These are phyloP conservation scores for Abramis brama DNA, from an alignment of 2,113 vertebrate species.

Conservation along the genomic window DNA sequence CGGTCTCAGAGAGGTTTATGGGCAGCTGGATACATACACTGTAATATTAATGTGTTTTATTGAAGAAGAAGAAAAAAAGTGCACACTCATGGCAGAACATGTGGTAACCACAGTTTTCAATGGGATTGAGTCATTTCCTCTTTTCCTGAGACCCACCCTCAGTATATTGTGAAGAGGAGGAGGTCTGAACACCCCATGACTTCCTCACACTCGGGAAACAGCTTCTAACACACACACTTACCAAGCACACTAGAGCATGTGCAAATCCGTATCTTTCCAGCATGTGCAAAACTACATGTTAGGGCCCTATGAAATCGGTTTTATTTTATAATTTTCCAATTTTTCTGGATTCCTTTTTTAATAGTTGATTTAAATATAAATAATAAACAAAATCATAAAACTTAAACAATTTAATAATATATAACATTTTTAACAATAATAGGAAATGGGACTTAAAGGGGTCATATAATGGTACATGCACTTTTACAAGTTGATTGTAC, in stretches of 20 bases:
- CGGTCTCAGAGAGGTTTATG: neutral
- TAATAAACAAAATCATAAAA: too few species aligned
- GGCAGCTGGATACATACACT: neutral
- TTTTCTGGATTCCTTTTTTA: too few species aligned
- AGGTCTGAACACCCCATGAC: neutral
- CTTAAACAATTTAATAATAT: too few species aligned
- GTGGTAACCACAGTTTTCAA: neutral
- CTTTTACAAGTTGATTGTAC: too few species aligned
- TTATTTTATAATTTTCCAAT: too few species aligned
- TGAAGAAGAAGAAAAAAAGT: neutral
- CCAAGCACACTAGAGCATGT: neutral
- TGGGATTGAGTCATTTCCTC: conserved; percentile 33
- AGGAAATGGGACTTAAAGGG: too few species aligned
- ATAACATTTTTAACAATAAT: too few species aligned
- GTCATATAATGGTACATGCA: too few species aligned
- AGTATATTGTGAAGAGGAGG: conserved; percentile 1
- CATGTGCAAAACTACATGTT: neutral
- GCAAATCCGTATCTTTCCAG: neutral
- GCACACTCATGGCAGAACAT: neutral
- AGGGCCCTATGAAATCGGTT: neutral
- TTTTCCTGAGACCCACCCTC: conserved; percentile 11
- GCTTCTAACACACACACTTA: neutral
- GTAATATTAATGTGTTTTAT: conserved; percentile 3
- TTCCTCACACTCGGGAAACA: conserved; percentile 21
- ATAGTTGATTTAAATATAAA: too few species aligned